Base-by-base conservation (phyloP, 2,113 vertebrate species). In the Naja naja region DNA sequence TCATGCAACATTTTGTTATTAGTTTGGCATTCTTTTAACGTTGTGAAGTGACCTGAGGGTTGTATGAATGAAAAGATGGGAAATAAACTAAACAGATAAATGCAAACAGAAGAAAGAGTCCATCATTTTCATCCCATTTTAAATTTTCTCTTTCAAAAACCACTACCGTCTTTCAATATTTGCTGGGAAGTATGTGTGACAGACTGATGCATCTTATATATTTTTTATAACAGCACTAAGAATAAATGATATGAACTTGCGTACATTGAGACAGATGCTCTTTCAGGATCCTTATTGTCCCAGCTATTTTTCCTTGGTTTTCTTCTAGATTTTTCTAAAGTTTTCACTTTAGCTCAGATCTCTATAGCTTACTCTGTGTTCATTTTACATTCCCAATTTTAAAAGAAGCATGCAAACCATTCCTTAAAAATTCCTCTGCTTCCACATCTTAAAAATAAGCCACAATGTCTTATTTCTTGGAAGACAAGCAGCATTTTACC, bases 171-270 rank as follows among this genome's bases (percentile, higher is more conserved):
- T 47, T 87, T 23, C 86, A n/a, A 27, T 64, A 56, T 74, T 1
- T 74, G 49, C 91, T 87, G 56, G 58, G 56, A 0, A 0, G 2
- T 0, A n/a, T 22, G 43, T 91, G 64, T 53, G 30, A 93, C 7
- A 30, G 39, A 85, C 4, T 3, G 53, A 27, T 93, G 25, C 22
- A 89, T 52, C 52, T 93, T 85, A 89, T 88, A 39, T 23, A 88
- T 64, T 56, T 93, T 93, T 54, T 86, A 60, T 0, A 0, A 85
- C 0, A 0, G 14, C 27, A 39, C 69, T 0, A 0, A n/a, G 47
- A 88, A 56, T 54, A 88, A 0, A 0, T 94, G 30, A 5, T 16
- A 11, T 14, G 5, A 23, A 9, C 0, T 10, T 53, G 11, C 43
- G 10, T 25, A 22, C 11, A 18, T 9, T 43, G 16, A 45, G 2